A percentile compares a stretch with the other conserved stretches of the same genome.
These are phyloP conservation scores for Apistogramma diplotaenia DNA, from an alignment of 2,113 vertebrate species.

Conservation along the genomic window DNA sequence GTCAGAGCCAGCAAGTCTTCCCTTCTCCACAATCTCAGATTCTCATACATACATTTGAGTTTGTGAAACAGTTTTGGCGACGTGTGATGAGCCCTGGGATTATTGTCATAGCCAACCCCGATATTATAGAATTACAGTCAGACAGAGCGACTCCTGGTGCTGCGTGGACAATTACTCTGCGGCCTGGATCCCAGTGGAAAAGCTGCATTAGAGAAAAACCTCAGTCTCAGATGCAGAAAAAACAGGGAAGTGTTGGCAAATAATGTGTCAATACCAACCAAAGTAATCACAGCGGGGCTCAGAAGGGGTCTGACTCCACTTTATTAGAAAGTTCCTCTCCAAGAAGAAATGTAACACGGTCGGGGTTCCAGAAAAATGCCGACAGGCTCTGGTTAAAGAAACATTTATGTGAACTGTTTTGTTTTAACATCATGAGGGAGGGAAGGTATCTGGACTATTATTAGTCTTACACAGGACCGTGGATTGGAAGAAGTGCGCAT, in stretches of 20 bases:
- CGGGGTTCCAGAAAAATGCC: neutral
- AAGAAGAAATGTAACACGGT: conserved; percentile 5
- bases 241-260: conserved; percentile 47
- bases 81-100: conserved; percentile 47
- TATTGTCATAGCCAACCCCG: conserved; percentile 70
- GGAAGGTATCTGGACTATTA: neutral
- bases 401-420: neutral
- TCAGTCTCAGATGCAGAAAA: conserved; percentile 48
- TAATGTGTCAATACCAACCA: conserved; percentile 53
- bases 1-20: conserved; percentile 3
- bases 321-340: conserved; percentile 57
- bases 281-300: conserved; percentile 32
- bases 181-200: conserved; percentile 63
- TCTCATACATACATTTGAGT: conserved; percentile 41
- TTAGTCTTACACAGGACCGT: neutral
- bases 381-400: neutral
- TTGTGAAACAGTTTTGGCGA: conserved; percentile 45
- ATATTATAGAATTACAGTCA: conserved; percentile 77
- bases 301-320: conserved; percentile 2
- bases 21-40: conserved; percentile 27
- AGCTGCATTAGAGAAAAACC: conserved; percentile 56
- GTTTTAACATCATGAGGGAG: neutral
- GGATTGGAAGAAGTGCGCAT: neutral
- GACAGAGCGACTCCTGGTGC: conserved; percentile 73
- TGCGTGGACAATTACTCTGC: conserved; percentile 66